Evolutionary conservation across 2,797 vertebrate genomes (phyloP).

Genomic region (Xenentodon cancila): DNA sequence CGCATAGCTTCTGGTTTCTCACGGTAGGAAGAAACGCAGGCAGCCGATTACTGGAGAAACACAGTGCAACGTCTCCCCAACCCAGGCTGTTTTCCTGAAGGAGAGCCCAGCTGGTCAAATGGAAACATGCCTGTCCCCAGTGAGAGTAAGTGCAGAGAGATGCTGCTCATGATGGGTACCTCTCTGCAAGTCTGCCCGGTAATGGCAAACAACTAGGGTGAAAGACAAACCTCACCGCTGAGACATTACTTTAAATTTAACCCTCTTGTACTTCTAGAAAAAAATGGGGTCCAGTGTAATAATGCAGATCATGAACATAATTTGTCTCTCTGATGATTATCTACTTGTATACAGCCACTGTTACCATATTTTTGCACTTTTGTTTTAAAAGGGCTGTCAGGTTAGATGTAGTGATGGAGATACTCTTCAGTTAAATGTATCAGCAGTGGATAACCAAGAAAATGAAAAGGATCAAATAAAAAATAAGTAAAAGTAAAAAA

Average conservation of each 20-base stretch:
- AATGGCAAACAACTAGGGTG: constrained; percentile 56
- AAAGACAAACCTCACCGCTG: constrained; percentile 48
- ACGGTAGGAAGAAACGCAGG: constrained; percentile 7
- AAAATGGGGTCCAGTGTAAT: constrained; percentile 16
- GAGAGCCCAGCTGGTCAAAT: constrained; percentile 65
- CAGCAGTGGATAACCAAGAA: background rate
- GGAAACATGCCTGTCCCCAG: constrained; percentile 73
- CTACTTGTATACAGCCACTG: constrained; percentile 25
- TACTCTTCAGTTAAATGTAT: background rate
- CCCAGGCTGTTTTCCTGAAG: constrained; percentile 51
- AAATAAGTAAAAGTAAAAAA: constrained; percentile 3
- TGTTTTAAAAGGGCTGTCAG: background rate
- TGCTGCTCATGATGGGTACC: constrained; percentile 54
- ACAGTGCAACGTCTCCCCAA: constrained; percentile 1
- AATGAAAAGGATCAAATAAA: constrained; percentile 9
- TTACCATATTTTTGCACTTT: constrained; percentile 29
- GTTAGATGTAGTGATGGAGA: constrained; percentile 2
- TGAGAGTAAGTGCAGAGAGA: constrained; percentile 65
- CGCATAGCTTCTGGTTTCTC: constrained; percentile 28
- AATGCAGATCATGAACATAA: background rate
- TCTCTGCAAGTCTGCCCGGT: constrained; percentile 68
- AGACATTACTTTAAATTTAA: constrained; percentile 49
- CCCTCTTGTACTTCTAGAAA: constrained; percentile 19
- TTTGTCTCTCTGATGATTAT: constrained; percentile 12
- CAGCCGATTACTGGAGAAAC: background rate